These are phyloP conservation scores for Cygnus atratus DNA, from an alignment of 2,113 vertebrate genomes.

Conservation along the genomic window DNA sequence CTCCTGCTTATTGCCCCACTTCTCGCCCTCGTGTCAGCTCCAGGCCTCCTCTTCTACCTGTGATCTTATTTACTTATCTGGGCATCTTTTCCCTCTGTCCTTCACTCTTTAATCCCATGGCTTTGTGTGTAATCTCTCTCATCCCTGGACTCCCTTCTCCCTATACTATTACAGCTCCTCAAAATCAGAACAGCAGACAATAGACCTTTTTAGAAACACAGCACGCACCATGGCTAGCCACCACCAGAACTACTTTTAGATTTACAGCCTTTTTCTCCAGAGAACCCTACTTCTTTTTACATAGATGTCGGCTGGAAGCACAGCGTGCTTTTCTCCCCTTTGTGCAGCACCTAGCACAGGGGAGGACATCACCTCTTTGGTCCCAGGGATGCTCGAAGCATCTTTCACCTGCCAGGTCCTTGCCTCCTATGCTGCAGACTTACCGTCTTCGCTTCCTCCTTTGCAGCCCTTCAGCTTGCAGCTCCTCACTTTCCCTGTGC, in stretches of 20 bases:
- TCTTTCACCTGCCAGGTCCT: not conserved
- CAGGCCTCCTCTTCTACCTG: not conserved
- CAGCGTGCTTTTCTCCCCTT: not conserved
- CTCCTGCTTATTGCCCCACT: not conserved
- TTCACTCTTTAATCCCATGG: not conserved
- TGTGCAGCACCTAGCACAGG: accelerated
- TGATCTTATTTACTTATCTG: not conserved
- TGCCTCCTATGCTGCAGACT: not conserved
- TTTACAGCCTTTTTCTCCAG: not conserved
- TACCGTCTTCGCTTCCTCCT: not conserved
- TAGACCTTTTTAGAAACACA: not conserved
- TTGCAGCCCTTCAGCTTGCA: not conserved
- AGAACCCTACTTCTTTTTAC: not conserved
- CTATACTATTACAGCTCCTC: not conserved
- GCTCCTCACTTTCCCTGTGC: not conserved
- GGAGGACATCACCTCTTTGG: not conserved
- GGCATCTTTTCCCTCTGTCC: not conserved
- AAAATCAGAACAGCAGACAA: not conserved
- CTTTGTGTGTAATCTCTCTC: not conserved
- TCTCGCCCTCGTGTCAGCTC: not conserved
- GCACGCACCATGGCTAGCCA: not conserved
- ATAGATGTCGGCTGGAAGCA: not conserved
- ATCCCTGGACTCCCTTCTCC: not conserved
- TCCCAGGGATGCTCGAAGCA: not conserved
- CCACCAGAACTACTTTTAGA: not conserved